These are phyloP conservation scores for Cyclophora punctaria DNA, from an alignment of 2,888 invertebrate species.

Conservation along the genomic window DNA sequence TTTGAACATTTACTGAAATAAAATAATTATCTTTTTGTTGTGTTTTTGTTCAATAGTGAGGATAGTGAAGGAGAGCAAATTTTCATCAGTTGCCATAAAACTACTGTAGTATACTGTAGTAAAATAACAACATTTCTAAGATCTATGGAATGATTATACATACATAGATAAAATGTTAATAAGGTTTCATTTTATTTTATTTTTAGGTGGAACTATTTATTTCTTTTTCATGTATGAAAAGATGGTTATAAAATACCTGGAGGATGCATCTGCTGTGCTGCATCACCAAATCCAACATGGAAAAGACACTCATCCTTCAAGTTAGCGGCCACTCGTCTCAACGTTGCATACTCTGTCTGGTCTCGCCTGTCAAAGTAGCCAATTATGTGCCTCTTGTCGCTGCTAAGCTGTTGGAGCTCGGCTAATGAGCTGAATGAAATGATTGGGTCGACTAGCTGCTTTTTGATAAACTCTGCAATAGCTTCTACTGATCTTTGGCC, in stretches of 20 bases:
- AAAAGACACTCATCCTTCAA: slow-evolving; percentile 97
- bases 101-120: no score
- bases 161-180: no score
- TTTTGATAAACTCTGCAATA: slow-evolving; percentile 89
- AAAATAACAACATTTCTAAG: no score
- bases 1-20: no score
- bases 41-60: no score
- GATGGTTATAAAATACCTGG: slow-evolving; percentile 67
- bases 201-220: no score
- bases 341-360: slow-evolving; percentile 85
- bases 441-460: slow-evolving; percentile 91
- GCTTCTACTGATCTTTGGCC: slow-evolving; percentile 91
- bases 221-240: no score
- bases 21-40: no score
- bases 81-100: no score
- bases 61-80: no score
- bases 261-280: slow-evolving; percentile 88
- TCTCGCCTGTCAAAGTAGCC: slow-evolving; percentile 91
- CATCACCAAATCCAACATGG: slow-evolving; percentile 91
- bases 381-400: slow-evolving; percentile 89
- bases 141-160: no score
- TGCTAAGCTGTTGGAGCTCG: slow-evolving; percentile 84
- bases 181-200: no score
- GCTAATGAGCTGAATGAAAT: slow-evolving; percentile 83
- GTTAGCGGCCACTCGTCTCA: slow-evolving; percentile 87